These are phyloP conservation scores for Troides oblongomaculatus DNA, from an alignment of 2,888 invertebrate species.

Conservation along the genomic window DNA sequence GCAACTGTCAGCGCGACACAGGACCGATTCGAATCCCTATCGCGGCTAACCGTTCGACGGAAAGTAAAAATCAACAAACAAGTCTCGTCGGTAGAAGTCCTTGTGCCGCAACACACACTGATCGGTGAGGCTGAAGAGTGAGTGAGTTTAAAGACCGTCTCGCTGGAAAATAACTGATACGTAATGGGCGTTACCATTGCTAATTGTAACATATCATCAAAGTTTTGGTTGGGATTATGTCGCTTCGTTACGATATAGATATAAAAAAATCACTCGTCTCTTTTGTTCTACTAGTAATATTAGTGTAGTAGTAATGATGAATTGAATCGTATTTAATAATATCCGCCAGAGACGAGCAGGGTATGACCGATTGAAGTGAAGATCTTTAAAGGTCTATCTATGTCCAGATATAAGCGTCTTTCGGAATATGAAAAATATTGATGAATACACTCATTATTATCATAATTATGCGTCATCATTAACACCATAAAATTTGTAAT, in stretches of 20 bases:
- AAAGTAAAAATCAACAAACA: constrained; percentile 31
- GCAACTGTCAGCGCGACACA: not conserved
- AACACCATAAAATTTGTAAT: no score
- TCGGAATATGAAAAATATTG: no score
- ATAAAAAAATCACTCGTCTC: not conserved
- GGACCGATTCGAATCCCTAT: not conserved
- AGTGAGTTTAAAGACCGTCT: not conserved
- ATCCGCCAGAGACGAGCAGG: no score
- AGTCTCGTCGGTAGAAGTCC: constrained; percentile 37
- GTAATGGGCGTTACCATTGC: not conserved
- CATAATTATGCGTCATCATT: no score
- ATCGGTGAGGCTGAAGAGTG: constrained; percentile 8
- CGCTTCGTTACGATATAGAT: not conserved
- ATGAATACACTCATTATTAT: no score
- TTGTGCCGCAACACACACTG: constrained; percentile 19
- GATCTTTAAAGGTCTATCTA: no score
- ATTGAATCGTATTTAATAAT: no score
- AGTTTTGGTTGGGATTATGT: not conserved
- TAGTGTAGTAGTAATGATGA: not conserved
- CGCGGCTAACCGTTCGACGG: constrained; percentile 1
- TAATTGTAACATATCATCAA: not conserved
- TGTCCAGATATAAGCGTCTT: no score
- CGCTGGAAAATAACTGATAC: not conserved
- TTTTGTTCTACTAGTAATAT: not conserved
- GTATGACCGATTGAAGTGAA: no score